Conservation (phyloP, 2,888 invertebrate species). For the Thalpophila matura region DNA sequence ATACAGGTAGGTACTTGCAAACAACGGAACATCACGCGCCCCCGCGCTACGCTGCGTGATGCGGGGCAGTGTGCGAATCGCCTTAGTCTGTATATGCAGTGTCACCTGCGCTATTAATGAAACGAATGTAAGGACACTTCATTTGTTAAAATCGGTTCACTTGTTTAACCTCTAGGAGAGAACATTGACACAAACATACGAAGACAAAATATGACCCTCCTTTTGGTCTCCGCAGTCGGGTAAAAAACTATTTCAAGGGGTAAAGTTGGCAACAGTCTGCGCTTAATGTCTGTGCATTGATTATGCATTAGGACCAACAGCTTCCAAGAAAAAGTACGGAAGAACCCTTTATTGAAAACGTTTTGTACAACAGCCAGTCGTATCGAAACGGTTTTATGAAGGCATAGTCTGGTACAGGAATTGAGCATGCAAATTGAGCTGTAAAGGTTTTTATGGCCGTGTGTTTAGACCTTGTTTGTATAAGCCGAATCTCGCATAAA, state of each 20-base stretch:
- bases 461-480: slow-evolving; percentile 38
- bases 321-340: slow-evolving; percentile 20
- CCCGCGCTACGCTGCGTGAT: too few species aligned
- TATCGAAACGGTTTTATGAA: slow-evolving; percentile 43
- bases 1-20: too few species aligned
- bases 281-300: slow-evolving; percentile 62
- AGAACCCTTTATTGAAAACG: slow-evolving; percentile 48
- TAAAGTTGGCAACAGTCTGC: slow-evolving; percentile 57
- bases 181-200: too few species aligned
- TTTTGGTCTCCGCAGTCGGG: too few species aligned
- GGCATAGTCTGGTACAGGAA: background rate
- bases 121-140: slow-evolving; percentile 37
- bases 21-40: too few species aligned
- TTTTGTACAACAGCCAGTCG: slow-evolving; percentile 22
- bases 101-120: too few species aligned
- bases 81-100: too few species aligned
- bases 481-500: slow-evolving; percentile 36
- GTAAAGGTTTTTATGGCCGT: slow-evolving; percentile 53
- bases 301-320: slow-evolving; percentile 62
- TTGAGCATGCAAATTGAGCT: slow-evolving; percentile 45
- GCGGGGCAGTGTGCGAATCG: too few species aligned
- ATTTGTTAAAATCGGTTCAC: too few species aligned
- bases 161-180: too few species aligned
- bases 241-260: slow-evolving; percentile 49
- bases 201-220: too few species aligned